Base-by-base conservation (phyloP, 2,888 invertebrate species). In the Schrankia costaestrigalis region DNA sequence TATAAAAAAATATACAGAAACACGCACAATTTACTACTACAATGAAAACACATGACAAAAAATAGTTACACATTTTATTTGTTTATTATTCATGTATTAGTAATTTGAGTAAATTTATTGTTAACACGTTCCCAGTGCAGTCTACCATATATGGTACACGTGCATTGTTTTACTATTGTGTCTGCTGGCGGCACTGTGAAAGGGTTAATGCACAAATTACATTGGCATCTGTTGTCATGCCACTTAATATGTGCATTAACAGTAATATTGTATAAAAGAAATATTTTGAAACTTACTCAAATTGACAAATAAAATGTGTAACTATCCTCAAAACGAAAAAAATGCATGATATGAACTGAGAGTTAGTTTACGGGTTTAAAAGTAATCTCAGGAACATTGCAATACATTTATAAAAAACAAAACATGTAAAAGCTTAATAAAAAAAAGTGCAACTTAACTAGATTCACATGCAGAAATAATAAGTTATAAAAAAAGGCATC, bases 1-100 rank as follows among this genome's bases (percentile, higher is more conserved):
- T 23, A 54, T 69, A 73, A 71, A 70, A 24, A 43, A n/a, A n/a
- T n/a, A n/a, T 13, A 58, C 46, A 54, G 38, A 51, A 26, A 40
- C 34, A 40, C 35, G 31, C 24, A 48, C 34, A 23, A 41, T 31
- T 44, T 38, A 39, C 31, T n/a, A 41, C 40, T 51, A 54, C 39
- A 32, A 38, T 46, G 52, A 52, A n/a, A 46, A 51, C 36, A 50
- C 35, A 43, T 41, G 41, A 56, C n/a, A 26, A 36, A 40, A 30
- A 31, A 25, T 18, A 38, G 32, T 31, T 10, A 35, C 35, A 45
- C 14, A 35, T 36, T 12, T 33, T 29, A 37, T 31, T 26, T 3
- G 31, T 6, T 18, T 7, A 7, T n/a, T 4, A 11, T 22, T 22
- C n/a, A 22, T 22, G n/a, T n/a, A n/a, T n/a, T n/a, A n/a, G n/a